phyloP scores from a whole-genome alignment of 2,888 invertebrate species.

The Chloroclysta siterata region DNA sequence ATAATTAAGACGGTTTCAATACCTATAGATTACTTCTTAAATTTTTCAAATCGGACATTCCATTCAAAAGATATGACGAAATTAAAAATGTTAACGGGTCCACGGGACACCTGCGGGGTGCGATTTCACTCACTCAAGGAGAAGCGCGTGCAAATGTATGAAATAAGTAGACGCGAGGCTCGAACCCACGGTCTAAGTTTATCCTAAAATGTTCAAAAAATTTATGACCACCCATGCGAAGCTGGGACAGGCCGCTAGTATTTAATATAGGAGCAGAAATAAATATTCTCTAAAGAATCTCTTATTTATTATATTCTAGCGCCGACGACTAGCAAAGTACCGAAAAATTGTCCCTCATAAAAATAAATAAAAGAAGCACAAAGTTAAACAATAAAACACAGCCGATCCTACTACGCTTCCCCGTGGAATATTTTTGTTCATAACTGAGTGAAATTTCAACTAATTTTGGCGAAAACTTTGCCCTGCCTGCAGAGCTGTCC shows the following conservation, averaged over 20 bases:
- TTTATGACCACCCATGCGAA: no score
- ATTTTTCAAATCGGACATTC: no score
- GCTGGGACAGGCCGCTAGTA: neutral
- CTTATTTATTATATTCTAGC: neutral
- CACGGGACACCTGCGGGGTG: no score
- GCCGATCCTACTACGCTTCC: slow-evolving; percentile 40
- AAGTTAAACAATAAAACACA: slow-evolving; percentile 45
- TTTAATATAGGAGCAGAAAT: neutral
- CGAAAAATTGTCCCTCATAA: slow-evolving; percentile 20
- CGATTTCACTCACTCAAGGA: no score
- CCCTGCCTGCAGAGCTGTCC: slow-evolving; percentile 50
- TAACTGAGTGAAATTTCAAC: slow-evolving; percentile 49
- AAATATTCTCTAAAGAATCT: neutral
- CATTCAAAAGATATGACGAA: no score
- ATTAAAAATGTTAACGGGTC: no score
- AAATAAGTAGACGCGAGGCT: no score
- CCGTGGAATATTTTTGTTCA: slow-evolving; percentile 43
- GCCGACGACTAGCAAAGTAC: slow-evolving; percentile 6
- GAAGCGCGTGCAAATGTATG: no score
- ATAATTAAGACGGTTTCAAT: no score
- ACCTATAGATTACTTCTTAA: no score
- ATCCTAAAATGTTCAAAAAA: no score
- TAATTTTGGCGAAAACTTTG: slow-evolving; percentile 51
- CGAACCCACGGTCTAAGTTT: no score
- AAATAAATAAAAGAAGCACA: slow-evolving; percentile 26